phyloP scores from a whole-genome alignment of 2,888 invertebrate species.

The Tillus elongatus region DNA sequence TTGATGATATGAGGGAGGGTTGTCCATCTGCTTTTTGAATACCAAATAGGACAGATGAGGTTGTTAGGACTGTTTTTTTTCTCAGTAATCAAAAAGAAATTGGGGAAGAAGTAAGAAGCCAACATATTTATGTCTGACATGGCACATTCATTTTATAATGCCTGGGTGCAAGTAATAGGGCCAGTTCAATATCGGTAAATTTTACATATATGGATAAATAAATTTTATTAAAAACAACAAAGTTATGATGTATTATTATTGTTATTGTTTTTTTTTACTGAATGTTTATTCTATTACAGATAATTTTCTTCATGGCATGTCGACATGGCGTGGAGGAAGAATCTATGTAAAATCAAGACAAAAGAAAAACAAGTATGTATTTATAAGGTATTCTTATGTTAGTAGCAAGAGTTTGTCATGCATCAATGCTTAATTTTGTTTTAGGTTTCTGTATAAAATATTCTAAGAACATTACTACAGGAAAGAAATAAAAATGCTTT shows the following conservation, averaged over 20 bases:
- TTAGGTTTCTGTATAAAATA: conserved; percentile 16
- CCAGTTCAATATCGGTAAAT: not conserved
- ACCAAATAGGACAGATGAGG: conserved; percentile 20
- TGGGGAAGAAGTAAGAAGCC: conserved; percentile 13
- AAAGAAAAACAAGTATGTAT: conserved; percentile 19
- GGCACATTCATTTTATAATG: conserved; percentile 21
- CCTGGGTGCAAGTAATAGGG: conserved; percentile 22
- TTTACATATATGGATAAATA: not conserved
- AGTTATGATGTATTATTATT: too few species aligned
- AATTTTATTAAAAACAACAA: not conserved
- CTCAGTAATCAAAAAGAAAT: conserved; percentile 14
- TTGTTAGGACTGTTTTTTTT: conserved; percentile 20
- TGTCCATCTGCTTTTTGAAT: conserved; percentile 23
- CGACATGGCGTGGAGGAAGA: conserved; percentile 22
- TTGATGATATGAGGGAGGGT: conserved; percentile 21
- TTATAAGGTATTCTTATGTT: not conserved
- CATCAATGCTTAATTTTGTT: not conserved
- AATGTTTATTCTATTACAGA: conserved; percentile 15
- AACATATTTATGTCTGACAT: conserved; percentile 25
- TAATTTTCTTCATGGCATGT: conserved; percentile 26
- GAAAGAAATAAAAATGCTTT: conserved; percentile 19
- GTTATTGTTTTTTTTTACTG: too few species aligned
- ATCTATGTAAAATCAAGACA: conserved; percentile 18
- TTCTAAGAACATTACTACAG: conserved; percentile 15
- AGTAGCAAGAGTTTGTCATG: too few species aligned